Evolutionary conservation across 2,888 invertebrate species (phyloP).

Genomic region (Campoletis raptor): DNA sequence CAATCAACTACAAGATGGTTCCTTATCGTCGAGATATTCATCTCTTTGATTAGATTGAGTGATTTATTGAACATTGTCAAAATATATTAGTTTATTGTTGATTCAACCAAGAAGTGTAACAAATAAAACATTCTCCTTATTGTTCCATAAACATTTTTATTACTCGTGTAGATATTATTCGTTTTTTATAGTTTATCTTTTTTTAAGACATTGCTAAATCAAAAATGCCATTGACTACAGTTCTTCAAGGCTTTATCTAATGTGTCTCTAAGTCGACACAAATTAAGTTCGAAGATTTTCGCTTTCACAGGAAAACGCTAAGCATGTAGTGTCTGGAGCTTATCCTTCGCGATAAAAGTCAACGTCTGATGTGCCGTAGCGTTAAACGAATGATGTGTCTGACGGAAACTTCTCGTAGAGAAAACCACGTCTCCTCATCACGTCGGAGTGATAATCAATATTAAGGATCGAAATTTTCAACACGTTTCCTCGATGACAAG

Average conservation of each 20-base stretch:
- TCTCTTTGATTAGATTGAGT: background rate
- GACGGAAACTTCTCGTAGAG: constrained; percentile 36
- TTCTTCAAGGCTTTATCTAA: constrained; percentile 13
- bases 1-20: background rate
- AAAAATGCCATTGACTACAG: background rate
- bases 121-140: too few relatives aligned
- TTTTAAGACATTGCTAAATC: background rate
- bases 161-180: too few relatives aligned
- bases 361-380: constrained; percentile 42
- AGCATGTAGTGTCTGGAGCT: constrained; percentile 27
- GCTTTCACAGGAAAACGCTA: background rate
- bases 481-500: constrained; percentile 41
- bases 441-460: constrained; percentile 46
- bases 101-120: too few relatives aligned
- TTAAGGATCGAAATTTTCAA: constrained; percentile 44
- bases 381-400: constrained; percentile 37
- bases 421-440: constrained; percentile 27
- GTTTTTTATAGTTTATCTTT: background rate
- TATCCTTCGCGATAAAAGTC: constrained; percentile 57
- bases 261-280: constrained; percentile 41
- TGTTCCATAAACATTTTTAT: too few relatives aligned
- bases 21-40: background rate
- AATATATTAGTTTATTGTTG: too few relatives aligned
- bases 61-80: too few relatives aligned
- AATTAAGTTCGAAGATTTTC: constrained; percentile 54